Percentiles rank a stretch among this genome's conserved stretches.
phyloP scores from a whole-genome alignment of 1,140 invertebrate genomes.

The Ruditapes philippinarum region DNA sequence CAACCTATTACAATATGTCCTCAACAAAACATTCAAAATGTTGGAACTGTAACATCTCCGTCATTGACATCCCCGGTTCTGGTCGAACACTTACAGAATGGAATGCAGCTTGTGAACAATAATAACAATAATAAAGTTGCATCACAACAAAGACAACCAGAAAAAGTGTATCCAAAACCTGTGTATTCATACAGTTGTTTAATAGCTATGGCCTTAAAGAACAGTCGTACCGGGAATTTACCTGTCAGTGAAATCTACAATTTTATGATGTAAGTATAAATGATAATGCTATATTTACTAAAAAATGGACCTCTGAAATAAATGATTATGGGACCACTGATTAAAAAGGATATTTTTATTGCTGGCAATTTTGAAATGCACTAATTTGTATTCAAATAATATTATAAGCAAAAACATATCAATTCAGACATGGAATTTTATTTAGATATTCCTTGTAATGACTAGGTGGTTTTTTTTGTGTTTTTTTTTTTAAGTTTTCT shows the following conservation, averaged over 20 bases:
- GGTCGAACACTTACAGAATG: constrained; percentile 80
- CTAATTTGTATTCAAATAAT: too few species aligned
- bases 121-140: constrained; percentile 52
- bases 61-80: constrained; percentile 80
- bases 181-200: constrained; percentile 99
- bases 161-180: constrained; percentile 96
- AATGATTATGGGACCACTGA: too few species aligned
- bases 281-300: too few species aligned
- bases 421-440: too few species aligned
- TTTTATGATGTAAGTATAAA: constrained; percentile 98
- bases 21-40: constrained; percentile 50
- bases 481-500: too few species aligned
- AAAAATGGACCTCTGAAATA: too few species aligned
- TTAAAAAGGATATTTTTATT: too few species aligned
- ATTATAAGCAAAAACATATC: too few species aligned
- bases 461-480: too few species aligned
- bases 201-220: constrained; percentile 98
- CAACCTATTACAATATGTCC: constrained; percentile 73
- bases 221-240: constrained; percentile 96
- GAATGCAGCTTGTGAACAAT: constrained; percentile 66
- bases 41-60: constrained; percentile 70
- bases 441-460: too few species aligned
- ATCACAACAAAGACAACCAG: constrained; percentile 78
- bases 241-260: constrained; percentile 99
- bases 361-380: too few species aligned